Evolutionary conservation across 2,797 vertebrate genomes (phyloP).

Genomic region (Diglossa cyanea): DNA sequence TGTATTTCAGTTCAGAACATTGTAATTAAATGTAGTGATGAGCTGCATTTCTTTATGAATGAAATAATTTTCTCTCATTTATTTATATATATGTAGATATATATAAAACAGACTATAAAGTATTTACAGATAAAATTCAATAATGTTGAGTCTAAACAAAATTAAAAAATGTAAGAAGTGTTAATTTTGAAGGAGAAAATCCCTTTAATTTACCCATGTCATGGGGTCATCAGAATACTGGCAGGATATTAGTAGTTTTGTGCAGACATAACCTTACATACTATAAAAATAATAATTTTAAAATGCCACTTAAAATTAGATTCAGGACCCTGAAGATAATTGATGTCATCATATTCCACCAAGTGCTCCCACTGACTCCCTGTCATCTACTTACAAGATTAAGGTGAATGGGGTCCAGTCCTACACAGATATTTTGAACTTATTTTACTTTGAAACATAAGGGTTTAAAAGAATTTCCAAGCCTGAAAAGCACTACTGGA

Average conservation of each 20-base stretch:
- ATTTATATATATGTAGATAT: background rate
- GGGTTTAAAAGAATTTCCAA: background rate
- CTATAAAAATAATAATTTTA: background rate
- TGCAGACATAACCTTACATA: background rate
- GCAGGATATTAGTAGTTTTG: background rate
- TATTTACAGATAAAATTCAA: background rate
- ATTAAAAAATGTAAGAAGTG: background rate
- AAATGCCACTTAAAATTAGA: background rate
- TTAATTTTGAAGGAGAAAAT: background rate
- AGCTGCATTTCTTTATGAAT: constrained; percentile 43
- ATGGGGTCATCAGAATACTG: background rate
- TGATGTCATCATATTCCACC: background rate
- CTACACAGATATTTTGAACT: background rate
- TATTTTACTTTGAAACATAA: constrained; percentile 1
- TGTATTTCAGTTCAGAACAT: constrained; percentile 56
- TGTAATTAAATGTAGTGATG: constrained; percentile 62
- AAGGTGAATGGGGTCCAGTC: background rate
- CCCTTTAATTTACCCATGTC: background rate
- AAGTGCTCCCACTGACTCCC: background rate
- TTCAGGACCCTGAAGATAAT: background rate
- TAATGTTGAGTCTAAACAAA: background rate
- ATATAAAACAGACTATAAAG: background rate
- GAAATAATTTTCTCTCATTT: background rate
- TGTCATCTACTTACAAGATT: background rate
- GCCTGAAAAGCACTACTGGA: background rate